Base-by-base conservation (phyloP, 2,797 vertebrate genomes). In the Alectoris magna region DNA sequence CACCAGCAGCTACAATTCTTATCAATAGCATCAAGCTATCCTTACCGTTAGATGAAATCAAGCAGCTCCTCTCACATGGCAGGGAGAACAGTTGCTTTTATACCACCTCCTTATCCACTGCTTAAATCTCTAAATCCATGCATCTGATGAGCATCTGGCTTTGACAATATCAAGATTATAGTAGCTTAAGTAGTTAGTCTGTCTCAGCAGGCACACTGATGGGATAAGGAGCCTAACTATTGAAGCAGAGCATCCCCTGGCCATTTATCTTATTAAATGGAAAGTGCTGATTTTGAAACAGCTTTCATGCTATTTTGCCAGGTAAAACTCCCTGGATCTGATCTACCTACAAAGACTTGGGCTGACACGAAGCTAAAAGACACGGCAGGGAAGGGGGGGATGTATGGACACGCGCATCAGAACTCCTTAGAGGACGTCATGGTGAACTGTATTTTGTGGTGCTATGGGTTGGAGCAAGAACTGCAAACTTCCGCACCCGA, bases 171-270 rank as follows among this genome's bases (percentile, higher is more conserved):
- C 63, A 67, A 87, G 91, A 93, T 96, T 87, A 96, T 18, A 12
- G 4, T 5, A 64, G 88, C 91, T 97, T 97, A 96, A 75, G 66
- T 1, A 0, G 44, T 2, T 78, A 51, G 87, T n/a, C 56, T 70
- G 60, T 36, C 81, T 72, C 69, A 49, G 66, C 82, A 87, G 92
- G 92, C 67, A 43, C 13, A 75, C 90, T 85, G 88, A 96, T 3
- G 64, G 88, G 91, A 93, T 97, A 96, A 97, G 87, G 77, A 90
- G 94, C 81, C 93, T 86, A 95, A 90, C 34, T 60, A 62, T 36
- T 86, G 91, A 91, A 69, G 60, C 41, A 55, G 58, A 93, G 89
- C 39, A 92, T 74, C 19, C 12, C 76, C 86, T 8, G 41, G 63
- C 75, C 91, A 76, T 79, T 75, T 48, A 88, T 68, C 77, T 81